Base-by-base conservation (phyloP, 2,888 invertebrate genomes). In the Tortricodes alternella region DNA sequence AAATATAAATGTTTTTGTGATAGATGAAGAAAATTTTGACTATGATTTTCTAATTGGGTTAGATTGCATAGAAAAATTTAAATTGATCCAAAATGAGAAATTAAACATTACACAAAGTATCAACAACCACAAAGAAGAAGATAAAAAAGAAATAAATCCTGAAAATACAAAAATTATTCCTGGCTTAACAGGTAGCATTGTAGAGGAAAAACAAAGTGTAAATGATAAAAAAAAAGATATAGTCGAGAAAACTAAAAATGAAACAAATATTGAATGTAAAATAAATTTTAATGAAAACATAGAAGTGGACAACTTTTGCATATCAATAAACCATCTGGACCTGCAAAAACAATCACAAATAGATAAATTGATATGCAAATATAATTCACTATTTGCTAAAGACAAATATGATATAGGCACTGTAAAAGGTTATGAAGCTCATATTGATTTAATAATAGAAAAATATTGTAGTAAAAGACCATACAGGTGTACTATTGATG, bases 361-460 rank as follows among this genome's bases (percentile, higher is more conserved):
- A 23, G 53, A 49, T 9, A 16, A 49, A n/a, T 15, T 52, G 19
- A 35, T 44, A 9, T 24, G 2, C 1, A 53, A 49, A 8, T 41
- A 44, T 18, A 48, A 52, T 13, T 19, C 43, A 4, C 27, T 60
- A 1, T 65, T 61, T 60, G 65, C 64, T 1, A 64, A 62, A 46
- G 53, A 64, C 34, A 63, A 63, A 44, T 67, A 61, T 60, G 64
- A 67, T 13, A 34, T 65, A 13, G 63, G 55, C 0, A 34, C 35
- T 5, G 49, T 49, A 19, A 27, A 18, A 1, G 44, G 8, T 3
- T 44, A 52, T 49, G 59, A 62, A 49, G 61, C 61, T 4, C 32
- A 50, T 1, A 51, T 64, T 9, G 59, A 62, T 23, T 18, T 51
- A 1, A 1, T 24, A 2, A 5, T 35, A 5, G 51, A 62, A 19